Percentiles rank a stretch among this genome's conserved stretches.
Evolutionary conservation across 1,140 invertebrate species (phyloP).

Genomic region (Ruditapes philippinarum): DNA sequence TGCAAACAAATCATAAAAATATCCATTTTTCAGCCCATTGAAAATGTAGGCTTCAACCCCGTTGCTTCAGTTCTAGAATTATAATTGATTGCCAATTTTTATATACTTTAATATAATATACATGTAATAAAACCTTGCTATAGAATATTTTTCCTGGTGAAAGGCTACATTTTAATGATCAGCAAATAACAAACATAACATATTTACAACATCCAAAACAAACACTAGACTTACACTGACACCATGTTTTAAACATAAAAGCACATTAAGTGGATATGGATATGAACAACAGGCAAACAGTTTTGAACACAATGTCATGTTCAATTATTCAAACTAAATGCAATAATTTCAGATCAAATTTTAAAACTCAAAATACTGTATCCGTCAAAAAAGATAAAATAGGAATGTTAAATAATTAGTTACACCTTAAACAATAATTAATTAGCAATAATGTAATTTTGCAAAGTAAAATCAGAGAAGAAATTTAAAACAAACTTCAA

Average conservation of each 20-base stretch:
- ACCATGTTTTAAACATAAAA: background rate
- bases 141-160: no score
- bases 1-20: no score
- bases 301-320: background rate
- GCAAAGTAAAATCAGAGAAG: no score
- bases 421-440: no score
- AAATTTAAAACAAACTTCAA: no score
- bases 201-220: background rate
- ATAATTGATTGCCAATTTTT: background rate
- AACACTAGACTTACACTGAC: background rate
- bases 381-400: no score
- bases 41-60: no score
- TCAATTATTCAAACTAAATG: background rate
- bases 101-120: background rate
- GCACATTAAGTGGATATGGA: background rate
- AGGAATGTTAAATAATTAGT: no score
- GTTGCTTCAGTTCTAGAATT: background rate
- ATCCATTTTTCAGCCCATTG: no score
- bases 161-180: no score
- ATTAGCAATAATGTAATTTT: no score
- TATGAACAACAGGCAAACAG: background rate
- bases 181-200: background rate
- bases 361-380: background rate
- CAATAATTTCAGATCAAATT: background rate
- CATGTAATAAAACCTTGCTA: background rate